Percentiles rank a stretch among this genome's conserved stretches.
These are phyloP conservation scores for Cardiocondyla obscurior DNA, from an alignment of 1,140 invertebrate species.

Conservation along the genomic window DNA sequence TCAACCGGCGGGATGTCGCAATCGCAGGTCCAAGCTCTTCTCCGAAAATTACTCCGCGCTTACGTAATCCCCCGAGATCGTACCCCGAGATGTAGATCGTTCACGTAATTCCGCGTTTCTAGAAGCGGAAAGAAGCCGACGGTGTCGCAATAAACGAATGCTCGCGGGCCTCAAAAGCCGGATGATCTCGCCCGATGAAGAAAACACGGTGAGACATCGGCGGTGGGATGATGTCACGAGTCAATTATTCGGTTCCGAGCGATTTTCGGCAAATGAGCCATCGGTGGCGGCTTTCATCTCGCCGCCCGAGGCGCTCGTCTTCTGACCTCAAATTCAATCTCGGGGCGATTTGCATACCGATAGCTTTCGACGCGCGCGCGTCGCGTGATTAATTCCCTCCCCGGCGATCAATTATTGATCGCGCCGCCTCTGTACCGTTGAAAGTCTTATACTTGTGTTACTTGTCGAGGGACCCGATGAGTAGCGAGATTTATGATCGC, in stretches of 20 bases:
- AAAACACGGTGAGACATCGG: neutral
- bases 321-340: conserved; percentile 25
- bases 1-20: conserved; percentile 12
- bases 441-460: neutral
- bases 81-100: neutral
- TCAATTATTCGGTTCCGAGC: neutral
- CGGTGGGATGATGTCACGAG: neutral
- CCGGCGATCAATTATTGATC: neutral
- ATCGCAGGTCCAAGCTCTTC: conserved; percentile 8
- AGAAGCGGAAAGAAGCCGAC: neutral
- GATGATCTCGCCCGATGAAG: neutral
- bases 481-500: conserved; percentile 20
- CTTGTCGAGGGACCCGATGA: conserved; percentile 6
- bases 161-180: neutral
- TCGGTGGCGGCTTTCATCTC: neutral
- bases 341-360: neutral
- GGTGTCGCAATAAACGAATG: conserved; percentile 15
- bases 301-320: neutral
- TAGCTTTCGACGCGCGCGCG: neutral
- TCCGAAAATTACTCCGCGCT: neutral
- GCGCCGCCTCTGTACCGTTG: neutral
- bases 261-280: neutral
- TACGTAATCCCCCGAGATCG: neutral
- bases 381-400: conserved; percentile 10
- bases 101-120: conserved; percentile 6